Conservation (phyloP, 2,888 invertebrate genomes). For the Dryococelus australis region DNA sequence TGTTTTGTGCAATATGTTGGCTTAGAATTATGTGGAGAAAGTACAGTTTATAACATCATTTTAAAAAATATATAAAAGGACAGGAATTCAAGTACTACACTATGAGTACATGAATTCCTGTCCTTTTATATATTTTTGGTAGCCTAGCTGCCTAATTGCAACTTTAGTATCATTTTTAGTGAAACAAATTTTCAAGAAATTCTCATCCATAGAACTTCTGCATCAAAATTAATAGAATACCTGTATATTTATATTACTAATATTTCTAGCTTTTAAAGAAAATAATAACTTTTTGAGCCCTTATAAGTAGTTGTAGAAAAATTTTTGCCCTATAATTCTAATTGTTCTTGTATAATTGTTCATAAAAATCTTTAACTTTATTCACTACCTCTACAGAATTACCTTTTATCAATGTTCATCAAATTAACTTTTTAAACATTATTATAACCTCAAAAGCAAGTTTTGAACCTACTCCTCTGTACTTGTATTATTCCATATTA, state of each 20-base stretch:
- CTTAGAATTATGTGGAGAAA: not conserved
- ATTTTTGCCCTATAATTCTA: conserved; percentile 23
- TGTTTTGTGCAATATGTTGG: too few relatives aligned
- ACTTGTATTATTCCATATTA: not conserved
- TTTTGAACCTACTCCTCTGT: conserved; percentile 10
- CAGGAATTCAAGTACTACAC: too few relatives aligned
- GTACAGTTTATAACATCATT: not conserved
- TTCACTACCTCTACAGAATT: conserved; percentile 23
- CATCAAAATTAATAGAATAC: conserved; percentile 21
- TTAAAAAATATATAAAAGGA: not conserved
- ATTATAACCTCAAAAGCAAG: conserved; percentile 23
- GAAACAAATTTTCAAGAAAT: not conserved
- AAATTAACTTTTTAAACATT: conserved; percentile 19
- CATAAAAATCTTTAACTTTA: conserved; percentile 13
- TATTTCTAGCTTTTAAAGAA: conserved; percentile 12
- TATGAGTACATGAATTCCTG: too few relatives aligned
- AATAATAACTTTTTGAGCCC: conserved; percentile 23
- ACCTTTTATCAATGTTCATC: conserved; percentile 28
- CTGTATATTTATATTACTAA: conserved; percentile 26
- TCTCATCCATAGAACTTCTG: conserved; percentile 19
- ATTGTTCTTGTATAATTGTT: conserved; percentile 20
- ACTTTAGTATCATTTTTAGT: not conserved
- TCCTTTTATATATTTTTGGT: too few relatives aligned
- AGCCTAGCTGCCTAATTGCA: too few relatives aligned
- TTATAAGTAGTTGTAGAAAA: conserved; percentile 29